These are phyloP conservation scores for Pemphredon lugubris DNA, from an alignment of 2,888 invertebrate species.

Conservation along the genomic window DNA sequence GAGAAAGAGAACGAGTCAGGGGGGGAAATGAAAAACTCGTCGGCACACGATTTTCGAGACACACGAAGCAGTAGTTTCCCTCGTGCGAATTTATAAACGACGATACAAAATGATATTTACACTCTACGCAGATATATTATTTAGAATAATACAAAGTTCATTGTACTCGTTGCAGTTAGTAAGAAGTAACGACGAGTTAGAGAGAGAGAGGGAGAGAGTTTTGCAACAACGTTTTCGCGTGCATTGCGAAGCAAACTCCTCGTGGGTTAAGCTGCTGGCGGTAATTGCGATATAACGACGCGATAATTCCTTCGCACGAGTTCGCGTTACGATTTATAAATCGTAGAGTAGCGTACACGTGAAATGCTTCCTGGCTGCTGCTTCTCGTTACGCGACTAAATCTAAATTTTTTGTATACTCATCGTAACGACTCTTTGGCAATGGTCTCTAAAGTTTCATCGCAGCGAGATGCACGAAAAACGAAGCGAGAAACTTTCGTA, in stretches of 20 bases:
- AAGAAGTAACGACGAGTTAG: slow-evolving; percentile 9
- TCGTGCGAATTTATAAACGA: slow-evolving; percentile 52
- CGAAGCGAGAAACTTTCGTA: not conserved
- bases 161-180: slow-evolving; percentile 50
- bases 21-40: slow-evolving; percentile 9
- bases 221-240: too few species aligned
- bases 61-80: slow-evolving; percentile 48
- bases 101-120: slow-evolving; percentile 64
- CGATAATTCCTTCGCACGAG: too few species aligned
- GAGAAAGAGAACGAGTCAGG: too few species aligned
- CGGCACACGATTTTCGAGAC: slow-evolving; percentile 21
- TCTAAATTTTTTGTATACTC: slow-evolving; percentile 29
- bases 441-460: slow-evolving; percentile 30
- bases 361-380: too few species aligned
- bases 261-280: too few species aligned
- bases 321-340: too few species aligned
- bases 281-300: too few species aligned
- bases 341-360: too few species aligned
- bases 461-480: slow-evolving; percentile 6
- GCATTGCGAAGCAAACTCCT: too few species aligned
- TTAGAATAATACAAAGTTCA: slow-evolving; percentile 44
- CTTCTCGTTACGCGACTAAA: too few species aligned
- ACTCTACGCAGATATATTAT: slow-evolving; percentile 51
- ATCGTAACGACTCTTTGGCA: slow-evolving; percentile 61
- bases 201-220: too few species aligned